Evolutionary conservation across 2,113 vertebrate genomes (phyloP), one percentile per base, ranked within the genome.

Genomic region (Petaurus breviceps): DNA sequence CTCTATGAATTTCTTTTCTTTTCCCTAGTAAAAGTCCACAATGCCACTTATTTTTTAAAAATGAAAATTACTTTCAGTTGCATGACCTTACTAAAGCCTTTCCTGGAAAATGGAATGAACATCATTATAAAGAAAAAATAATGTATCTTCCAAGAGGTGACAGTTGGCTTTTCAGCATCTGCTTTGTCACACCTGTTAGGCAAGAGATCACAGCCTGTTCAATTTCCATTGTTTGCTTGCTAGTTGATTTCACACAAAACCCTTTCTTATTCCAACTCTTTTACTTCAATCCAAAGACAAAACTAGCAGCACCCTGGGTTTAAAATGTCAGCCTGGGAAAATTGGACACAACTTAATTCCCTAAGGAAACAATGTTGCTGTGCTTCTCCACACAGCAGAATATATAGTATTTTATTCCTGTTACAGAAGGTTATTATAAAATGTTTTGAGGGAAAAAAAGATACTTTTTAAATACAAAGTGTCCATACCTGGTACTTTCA

Each of bases 91-190:
- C 24, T 51, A 92, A 53, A 92, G 51, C 26, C 93, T 90, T 92
- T 37, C 10, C 31, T 91, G 54, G 26, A 77, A 92, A 92, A 92
- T 77, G 84, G 77, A 68, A 37, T 23, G 46, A 77, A 93, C 94
- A 95, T 89, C 57, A 53, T 53, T 51, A 46, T 53, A 84, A 92
- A 97, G 61, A 49, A 94, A 54, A 31, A 93, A n/a, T n/a, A 50
- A 46, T 43, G 2, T 84, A 84, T 91, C 52, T 97, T 92, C 51
- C 46, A 91, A 22, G 90, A 47, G 50, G 92, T 57, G 94, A 95
- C 96, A 97, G 96, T 24, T 97, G 97, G 93, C 49, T 61, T 96
- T 91, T 97, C 16, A 90, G 93, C 92, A 61, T 91, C 95, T 97
- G 98, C 91, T 95, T 95, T 94, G 16, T 43, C 95, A 89, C 94